Evolutionary conservation across 1,140 invertebrate genomes (phyloP).

Genomic region (Cydia pomonella): DNA sequence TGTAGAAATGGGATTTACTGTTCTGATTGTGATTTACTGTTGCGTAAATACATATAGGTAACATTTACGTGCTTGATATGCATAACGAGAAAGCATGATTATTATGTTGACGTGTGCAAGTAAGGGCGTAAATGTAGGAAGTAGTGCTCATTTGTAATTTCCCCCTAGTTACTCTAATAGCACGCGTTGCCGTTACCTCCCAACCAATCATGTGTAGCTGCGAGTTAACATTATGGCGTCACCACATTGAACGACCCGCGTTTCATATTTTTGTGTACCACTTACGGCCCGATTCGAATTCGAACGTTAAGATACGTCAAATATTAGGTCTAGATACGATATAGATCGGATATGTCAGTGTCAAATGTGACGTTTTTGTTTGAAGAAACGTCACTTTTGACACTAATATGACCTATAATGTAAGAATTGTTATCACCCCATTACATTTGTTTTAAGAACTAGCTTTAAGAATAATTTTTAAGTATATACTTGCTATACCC

Average conservation of each 20-base stretch:
- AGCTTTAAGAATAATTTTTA: too few relatives aligned
- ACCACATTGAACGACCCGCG: neutral
- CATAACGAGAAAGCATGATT: constrained; percentile 44
- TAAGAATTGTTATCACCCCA: too few relatives aligned
- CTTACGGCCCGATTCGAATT: too few relatives aligned
- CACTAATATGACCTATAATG: too few relatives aligned
- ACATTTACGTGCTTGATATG: constrained; percentile 36
- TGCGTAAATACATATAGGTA: constrained; percentile 22
- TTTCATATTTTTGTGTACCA: neutral
- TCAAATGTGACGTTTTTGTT: too few relatives aligned
- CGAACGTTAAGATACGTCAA: too few relatives aligned
- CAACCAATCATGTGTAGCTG: constrained; percentile 2
- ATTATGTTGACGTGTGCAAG: constrained; percentile 41
- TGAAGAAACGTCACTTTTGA: too few relatives aligned
- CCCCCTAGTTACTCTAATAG: constrained; percentile 35
- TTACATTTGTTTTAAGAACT: too few relatives aligned
- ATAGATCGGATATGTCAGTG: too few relatives aligned
- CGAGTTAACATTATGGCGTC: neutral
- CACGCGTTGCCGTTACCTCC: constrained; percentile 35
- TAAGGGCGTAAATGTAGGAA: constrained; percentile 33
- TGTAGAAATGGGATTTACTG: constrained; percentile 30
- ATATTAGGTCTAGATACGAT: too few relatives aligned
- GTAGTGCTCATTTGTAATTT: constrained; percentile 32
- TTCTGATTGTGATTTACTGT: constrained; percentile 33
- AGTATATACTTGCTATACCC: too few relatives aligned